Evolutionary conservation across 2,797 vertebrate species (phyloP), one percentile per base, ranked within the genome.

Genomic region (Melanotaenia trifasciata): DNA sequence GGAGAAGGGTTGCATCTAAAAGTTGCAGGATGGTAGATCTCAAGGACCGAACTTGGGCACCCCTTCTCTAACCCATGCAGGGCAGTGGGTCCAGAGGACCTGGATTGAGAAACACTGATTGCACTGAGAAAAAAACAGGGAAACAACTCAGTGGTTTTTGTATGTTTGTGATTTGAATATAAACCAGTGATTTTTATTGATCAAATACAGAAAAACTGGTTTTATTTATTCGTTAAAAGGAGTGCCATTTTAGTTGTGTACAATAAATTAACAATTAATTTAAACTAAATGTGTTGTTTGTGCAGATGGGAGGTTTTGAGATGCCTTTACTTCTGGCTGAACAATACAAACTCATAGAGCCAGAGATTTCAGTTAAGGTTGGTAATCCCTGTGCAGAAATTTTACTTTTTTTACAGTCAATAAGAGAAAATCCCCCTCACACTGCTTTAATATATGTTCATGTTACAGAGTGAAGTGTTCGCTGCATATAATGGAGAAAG

Each of bases 401-500:
- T 24, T 50, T 5, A 32, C 22, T 12, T 0, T 13, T 13, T 66
- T 0, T 4, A 50, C 35, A 9, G 3, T 50, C 20, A 43, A 33
- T 38, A 26, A 58, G 61, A 56, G 5, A n/a, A 30, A 28, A 58
- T 32, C 22, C 5, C 16, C 1, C 6, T 30, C 11, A 35, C 13
- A 30, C 70, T 65, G 32, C 11, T 79, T 16, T 26, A 6, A 30
- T 30, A 9, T n/a, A 0, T 67, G 64, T 69, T 69, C 30, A 18
- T 30, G n/a, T 64, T 60, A 2, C 53, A 98, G 96, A 92, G 94
- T 61, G 94, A 92, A 18, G 89, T 95, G 0, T 94, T 96, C 77
- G 95, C 95, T 28, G 94, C 96, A 10, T 96, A 96, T 83, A 96
- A 95, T 0, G 96, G 96, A 0, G 96, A 97, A 63, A 96, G 96